A percentile compares a stretch with the other conserved stretches of the same genome.
Conservation (phyloP, 2,888 invertebrate species). For the Lottia scabra region DNA sequence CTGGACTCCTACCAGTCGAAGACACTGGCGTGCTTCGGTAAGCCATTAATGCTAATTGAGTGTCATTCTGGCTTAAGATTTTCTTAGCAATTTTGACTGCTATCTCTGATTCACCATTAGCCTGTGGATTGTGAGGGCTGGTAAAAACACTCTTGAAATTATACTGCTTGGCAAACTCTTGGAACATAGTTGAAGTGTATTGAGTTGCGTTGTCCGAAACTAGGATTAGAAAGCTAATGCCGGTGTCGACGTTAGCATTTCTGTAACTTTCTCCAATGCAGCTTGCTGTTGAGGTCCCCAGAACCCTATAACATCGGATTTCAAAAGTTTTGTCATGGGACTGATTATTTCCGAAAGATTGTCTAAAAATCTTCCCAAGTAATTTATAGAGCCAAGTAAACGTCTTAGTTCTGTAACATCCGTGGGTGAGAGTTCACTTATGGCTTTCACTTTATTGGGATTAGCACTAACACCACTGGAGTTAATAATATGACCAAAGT, state of each 20-base stretch:
- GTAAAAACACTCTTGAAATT: not conserved
- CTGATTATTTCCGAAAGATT: constrained; percentile 25
- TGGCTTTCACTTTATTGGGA: constrained; percentile 14
- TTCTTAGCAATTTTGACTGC: not conserved
- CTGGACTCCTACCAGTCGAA: not conserved
- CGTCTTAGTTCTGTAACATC: constrained; percentile 19
- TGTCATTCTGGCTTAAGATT: not conserved
- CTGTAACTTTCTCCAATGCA: constrained; percentile 22
- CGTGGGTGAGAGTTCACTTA: constrained; percentile 14
- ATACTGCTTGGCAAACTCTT: not conserved
- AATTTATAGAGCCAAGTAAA: constrained; percentile 22
- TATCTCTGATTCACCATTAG: not conserved
- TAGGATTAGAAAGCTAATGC: constrained; percentile 26
- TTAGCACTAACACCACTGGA: not conserved
- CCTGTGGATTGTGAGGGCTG: not conserved
- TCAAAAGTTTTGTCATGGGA: constrained; percentile 17
- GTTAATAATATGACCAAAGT: not conserved
- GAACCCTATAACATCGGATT: constrained; percentile 14
- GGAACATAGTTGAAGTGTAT: not conserved
- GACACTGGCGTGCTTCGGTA: not conserved
- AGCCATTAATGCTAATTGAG: not conserved
- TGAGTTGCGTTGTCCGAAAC: not conserved
- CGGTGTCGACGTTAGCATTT: constrained; percentile 21
- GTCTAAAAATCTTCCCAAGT: constrained; percentile 24
- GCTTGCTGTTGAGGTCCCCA: constrained; percentile 19